Percentiles rank a stretch among this genome's conserved stretches.
Conservation (phyloP, 2,888 invertebrate species). For the Cremastinae sp. region DNA sequence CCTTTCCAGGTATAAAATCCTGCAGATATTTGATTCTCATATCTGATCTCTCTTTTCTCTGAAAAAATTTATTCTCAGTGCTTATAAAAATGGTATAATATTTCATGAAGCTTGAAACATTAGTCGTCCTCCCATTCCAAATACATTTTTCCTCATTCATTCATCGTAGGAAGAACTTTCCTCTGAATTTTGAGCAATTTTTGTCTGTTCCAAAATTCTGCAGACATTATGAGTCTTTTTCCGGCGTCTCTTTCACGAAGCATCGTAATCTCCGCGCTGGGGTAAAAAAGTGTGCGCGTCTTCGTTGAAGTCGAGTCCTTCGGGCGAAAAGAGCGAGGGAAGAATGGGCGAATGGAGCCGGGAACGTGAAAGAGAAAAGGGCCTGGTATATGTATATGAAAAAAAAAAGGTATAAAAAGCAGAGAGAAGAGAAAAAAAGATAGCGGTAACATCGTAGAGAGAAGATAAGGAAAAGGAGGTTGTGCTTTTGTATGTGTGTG, state of each 20-base stretch:
- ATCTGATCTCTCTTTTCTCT: too few relatives aligned
- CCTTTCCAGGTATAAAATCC: too few relatives aligned
- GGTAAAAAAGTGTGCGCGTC: constrained; percentile 4
- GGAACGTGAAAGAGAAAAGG: constrained; percentile 5
- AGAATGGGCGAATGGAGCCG: constrained; percentile 4
- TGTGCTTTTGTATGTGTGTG: constrained; percentile 50
- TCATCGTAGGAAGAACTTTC: too few relatives aligned
- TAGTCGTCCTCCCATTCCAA: too few relatives aligned
- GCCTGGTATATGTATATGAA: constrained; percentile 3
- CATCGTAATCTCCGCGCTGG: constrained; percentile 35
- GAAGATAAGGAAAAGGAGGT: constrained; percentile 53
- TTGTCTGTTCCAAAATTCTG: background rate
- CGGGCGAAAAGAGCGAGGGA: constrained; percentile 28
- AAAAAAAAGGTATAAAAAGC: background rate
- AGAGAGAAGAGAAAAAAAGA: constrained; percentile 13
- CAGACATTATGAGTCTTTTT: background rate
- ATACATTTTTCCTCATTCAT: too few relatives aligned
- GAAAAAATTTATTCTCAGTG: too few relatives aligned
- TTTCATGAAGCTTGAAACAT: too few relatives aligned
- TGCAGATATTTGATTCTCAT: too few relatives aligned
- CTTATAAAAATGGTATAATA: too few relatives aligned
- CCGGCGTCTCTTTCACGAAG: background rate
- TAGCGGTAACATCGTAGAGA: constrained; percentile 53
- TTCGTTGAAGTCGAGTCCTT: constrained; percentile 14
- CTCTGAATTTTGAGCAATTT: too few relatives aligned